Evolutionary conservation across 1,140 invertebrate genomes (phyloP), one percentile per base, ranked within the genome.

Genomic region (Drosophila fuyamai): DNA sequence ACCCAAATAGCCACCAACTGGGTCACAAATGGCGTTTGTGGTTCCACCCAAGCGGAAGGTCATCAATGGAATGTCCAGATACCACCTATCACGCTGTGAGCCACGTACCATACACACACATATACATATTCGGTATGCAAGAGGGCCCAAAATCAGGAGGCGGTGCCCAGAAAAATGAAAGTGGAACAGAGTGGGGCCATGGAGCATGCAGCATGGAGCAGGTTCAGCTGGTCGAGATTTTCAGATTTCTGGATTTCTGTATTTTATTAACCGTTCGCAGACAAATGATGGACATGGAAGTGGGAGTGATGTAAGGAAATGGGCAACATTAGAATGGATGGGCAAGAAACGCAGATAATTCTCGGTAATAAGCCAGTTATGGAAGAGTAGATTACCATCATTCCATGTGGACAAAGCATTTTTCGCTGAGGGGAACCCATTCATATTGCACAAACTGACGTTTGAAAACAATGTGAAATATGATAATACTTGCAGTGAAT

Each of bases 231-330:
- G 14, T 9, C 44, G 46, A 67, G 59, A 63, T 67, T 43, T 65
- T 32, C 29, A 32, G 29, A 23, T 23, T 23, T 23, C 36, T 67
- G 63, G 12, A 27, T 47, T 47, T 62, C 38, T 59, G 29, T 50
- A 16, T 48, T 43, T 67, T 68, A 51, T 65, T 51, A 29, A 35
- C 36, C 46, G 47, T 48, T 66, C 43, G 32, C 63, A 38, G 36
- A 53, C 29, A 29, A 59, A 48, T 18, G 32, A 59, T 48, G 46
- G 8, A 51, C 14, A 16, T 51, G 48, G 7, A 48, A n/a, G 41
- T 40, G 47, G 27, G 65, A 68, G 53, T 68, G 65, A 68, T 68
- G 65, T 68, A 68, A 68, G 65, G 65, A 66, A 66, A 68, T 68
- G 60, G 41, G 60, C 32, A 10, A 18, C 27, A 41, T 23, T 12